Percentiles rank a stretch among this genome's conserved stretches.
Evolutionary conservation across 2,888 invertebrate genomes (phyloP).

Genomic region (Ormia ochracea): DNA sequence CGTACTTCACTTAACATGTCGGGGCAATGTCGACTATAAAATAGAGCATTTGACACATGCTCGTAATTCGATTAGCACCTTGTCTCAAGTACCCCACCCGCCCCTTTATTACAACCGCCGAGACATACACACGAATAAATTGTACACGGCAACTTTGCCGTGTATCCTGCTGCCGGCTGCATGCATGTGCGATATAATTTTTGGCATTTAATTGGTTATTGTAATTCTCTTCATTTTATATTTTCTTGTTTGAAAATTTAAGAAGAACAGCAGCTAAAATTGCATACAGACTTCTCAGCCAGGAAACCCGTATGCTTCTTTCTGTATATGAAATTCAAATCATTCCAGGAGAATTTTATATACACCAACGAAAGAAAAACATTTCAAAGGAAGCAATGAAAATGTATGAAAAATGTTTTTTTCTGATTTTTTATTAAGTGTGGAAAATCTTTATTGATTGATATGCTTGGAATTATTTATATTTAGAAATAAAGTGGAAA

Average conservation of each 20-base stretch:
- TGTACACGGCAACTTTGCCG: background rate
- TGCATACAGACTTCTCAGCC: background rate
- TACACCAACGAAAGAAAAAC: background rate
- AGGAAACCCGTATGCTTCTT: background rate
- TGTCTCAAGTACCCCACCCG: slow-evolving; percentile 59
- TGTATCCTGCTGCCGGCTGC: background rate
- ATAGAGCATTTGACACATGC: slow-evolving; percentile 48
- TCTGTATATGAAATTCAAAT: background rate
- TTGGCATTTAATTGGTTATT: slow-evolving; percentile 58
- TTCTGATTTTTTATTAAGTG: slow-evolving; percentile 30
- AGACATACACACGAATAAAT: background rate
- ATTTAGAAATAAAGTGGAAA: background rate
- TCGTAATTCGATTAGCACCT: slow-evolving; percentile 67
- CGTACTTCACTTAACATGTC: background rate
- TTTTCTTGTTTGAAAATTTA: slow-evolving; percentile 16
- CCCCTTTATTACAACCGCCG: slow-evolving; percentile 48
- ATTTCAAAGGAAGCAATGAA: background rate
- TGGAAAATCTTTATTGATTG: slow-evolving; percentile 47
- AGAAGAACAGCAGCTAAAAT: slow-evolving; percentile 8
- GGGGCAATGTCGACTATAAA: background rate
- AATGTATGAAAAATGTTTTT: slow-evolving; percentile 6
- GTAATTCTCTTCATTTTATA: slow-evolving; percentile 24
- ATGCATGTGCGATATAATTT: background rate
- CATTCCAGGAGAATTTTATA: background rate
- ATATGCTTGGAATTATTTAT: slow-evolving; percentile 20